A percentile compares a stretch with the other conserved stretches of the same genome.
phyloP scores from a whole-genome alignment of 2,113 vertebrate genomes.

The Phaethornis superciliosus region DNA sequence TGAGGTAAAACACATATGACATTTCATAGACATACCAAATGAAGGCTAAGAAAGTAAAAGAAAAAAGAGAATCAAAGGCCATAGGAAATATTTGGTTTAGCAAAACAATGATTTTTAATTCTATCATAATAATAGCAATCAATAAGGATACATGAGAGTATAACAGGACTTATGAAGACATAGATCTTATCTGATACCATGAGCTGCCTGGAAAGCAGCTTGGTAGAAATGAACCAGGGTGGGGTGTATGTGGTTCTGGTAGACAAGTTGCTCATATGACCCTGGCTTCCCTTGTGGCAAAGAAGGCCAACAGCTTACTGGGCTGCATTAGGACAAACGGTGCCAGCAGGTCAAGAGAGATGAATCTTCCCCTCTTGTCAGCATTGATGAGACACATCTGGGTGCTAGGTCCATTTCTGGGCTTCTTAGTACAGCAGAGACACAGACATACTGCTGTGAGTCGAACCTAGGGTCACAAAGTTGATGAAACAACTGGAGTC shows the following conservation, averaged over 20 bases:
- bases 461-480: background rate
- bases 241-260: background rate
- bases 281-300: background rate
- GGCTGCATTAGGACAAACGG: background rate
- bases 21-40: background rate
- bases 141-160: background rate
- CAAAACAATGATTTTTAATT: background rate
- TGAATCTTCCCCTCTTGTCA: background rate
- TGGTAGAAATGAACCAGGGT: background rate
- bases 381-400: background rate
- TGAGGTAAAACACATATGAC: background rate
- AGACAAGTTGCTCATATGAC: background rate
- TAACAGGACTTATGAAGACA: background rate
- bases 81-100: background rate
- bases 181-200: background rate
- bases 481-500: background rate
- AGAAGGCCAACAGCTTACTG: background rate
- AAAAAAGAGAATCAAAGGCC: background rate
- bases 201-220: background rate
- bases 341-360: background rate
- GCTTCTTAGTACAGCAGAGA: background rate
- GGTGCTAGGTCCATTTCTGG: background rate
- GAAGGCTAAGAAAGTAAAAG: background rate
- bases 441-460: background rate
- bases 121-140: background rate